A percentile compares a stretch with the other conserved stretches of the same genome.
Evolutionary conservation across 2,113 vertebrate species (phyloP).

Genomic region (Labeo catla): DNA sequence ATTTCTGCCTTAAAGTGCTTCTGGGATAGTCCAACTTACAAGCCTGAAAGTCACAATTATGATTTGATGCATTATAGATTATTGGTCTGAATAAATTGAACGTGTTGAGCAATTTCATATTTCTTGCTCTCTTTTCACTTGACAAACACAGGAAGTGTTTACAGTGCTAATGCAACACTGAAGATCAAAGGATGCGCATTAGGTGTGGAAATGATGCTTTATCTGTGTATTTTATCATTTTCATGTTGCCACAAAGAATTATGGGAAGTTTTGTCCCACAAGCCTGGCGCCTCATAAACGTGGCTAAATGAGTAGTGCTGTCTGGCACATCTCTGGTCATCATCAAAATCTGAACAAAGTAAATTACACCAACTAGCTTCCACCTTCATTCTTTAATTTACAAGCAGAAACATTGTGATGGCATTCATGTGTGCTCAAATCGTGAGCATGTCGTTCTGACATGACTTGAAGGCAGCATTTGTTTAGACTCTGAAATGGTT

Average conservation of each 20-base stretch:
- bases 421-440: neutral
- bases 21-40: neutral
- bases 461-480: slow-evolving; percentile 8
- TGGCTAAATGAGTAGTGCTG: neutral
- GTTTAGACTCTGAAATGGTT: slow-evolving; percentile 1
- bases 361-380: neutral
- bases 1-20: neutral
- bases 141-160: neutral
- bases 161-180: neutral
- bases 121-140: neutral
- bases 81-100: neutral
- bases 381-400: neutral
- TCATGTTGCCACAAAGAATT: slow-evolving; percentile 3
- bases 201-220: neutral
- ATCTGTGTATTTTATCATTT: slow-evolving; percentile 1
- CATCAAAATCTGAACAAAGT: neutral
- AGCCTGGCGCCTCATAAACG: neutral
- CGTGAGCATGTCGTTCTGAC: neutral
- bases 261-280: neutral
- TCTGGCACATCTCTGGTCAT: neutral
- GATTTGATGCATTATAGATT: neutral
- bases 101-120: neutral
- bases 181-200: slow-evolving; percentile 5
- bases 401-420: neutral
- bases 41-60: neutral